Evolutionary conservation across 2,888 invertebrate genomes (phyloP), one percentile per base, ranked within the genome.

Genomic region (Cistogaster globosa): DNA sequence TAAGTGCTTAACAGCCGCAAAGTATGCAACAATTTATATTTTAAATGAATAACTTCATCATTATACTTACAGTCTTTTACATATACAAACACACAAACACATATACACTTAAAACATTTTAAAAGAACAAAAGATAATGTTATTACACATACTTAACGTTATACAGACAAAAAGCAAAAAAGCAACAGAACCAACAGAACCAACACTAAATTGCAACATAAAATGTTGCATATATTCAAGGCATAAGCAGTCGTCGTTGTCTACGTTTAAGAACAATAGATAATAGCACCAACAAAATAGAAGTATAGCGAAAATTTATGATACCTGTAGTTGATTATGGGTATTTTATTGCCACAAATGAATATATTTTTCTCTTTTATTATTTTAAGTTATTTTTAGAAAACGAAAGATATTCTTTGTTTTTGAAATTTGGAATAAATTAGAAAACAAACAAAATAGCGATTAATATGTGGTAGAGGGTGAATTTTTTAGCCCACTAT

Each of bases 11-110:
- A 86, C 85, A 87, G 89, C 90, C 89, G 88, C 90, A 89, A 90
- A 90, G 90, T 90, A 90, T 89, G 90, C 90, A 90, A 90, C 90
- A 89, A 90, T 90, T 90, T 89, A 90, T 90, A 89, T 90, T 89
- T 88, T 74, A 69, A 75, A 84, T 75, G 78, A 67, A 79, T 78
- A 79, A 80, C 65, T 72, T 72, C 53, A 71, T 72, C 62, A 67
- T 72, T 62, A 69, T n/a, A 79, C 48, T 45, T 68, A 65, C 55
- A 72, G 26, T 42, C 62, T 72, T 62, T 1, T 9, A 2, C n/a
- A 63, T 55, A 79, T 6, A 42, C 18, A 42, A 86, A 83, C 32
- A 87, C 86, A 87, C 26, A 51, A 42, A 14, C 20, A 18, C 48
- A 45, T 18, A 45, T 22, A 55, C 6, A 22, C 69, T 62, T 36